Evolutionary conservation across 2,888 invertebrate genomes (phyloP), one percentile per base, ranked within the genome.

Genomic region (Sipunculus nudus): DNA sequence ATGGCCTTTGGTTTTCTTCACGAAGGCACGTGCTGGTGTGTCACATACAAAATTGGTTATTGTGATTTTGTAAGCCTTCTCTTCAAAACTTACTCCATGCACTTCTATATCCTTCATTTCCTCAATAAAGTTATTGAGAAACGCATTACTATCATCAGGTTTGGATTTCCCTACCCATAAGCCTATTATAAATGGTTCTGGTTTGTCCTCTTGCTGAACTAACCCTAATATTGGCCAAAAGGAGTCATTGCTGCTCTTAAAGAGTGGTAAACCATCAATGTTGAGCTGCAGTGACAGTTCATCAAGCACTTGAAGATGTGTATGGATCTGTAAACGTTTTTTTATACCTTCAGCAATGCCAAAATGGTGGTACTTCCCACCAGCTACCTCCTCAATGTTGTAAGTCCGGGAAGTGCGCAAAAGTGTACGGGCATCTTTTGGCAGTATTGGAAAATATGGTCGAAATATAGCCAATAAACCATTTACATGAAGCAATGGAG

Each of bases 191-290:
- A 56, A 56, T 49, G 56, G 56, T 38, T 31, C 28, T 16, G 49
- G 39, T 23, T 38, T 19, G 5, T 19, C 25, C 25, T 31, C 23
- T 28, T 56, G 47, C 3, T 10, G 40, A 8, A 56, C 19, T 13
- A 47, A 16, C 23, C 38, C 47, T 38, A 56, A 49, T n/a, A 56
- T 56, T 6, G 56, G 56, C 47, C 48, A 56, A 26, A 56, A 56
- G 3, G 6, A 26, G 6, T 56, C 38, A 19, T 19, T 32, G 10
- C 23, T 38, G 28, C 56, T 56, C 26, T 56, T 49, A 25, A 56
- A 56, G 23, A 56, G 25, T 56, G 56, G 56, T 19, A 56, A 26
- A 10, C 56, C 56, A 56, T 49, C 56, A 49, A 56, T 56, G 49
- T 48, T 56, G 8, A 54, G 4, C 39, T 53, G 53, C 5, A 53